Conservation (phyloP, 2,888 invertebrate genomes). For the Caenorhabditis plicata region DNA sequence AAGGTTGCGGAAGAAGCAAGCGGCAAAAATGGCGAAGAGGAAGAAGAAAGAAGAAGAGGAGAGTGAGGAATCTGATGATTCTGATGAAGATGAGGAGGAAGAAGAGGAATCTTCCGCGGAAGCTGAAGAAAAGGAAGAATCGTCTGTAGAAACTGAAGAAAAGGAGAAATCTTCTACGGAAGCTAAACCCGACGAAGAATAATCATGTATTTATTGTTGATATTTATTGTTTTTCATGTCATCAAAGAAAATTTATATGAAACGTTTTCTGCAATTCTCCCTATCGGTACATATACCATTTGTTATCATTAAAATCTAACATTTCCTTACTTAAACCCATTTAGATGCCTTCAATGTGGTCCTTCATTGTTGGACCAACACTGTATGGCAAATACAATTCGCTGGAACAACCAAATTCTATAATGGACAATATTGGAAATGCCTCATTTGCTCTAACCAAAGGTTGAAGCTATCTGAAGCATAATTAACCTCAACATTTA, state of each 20-base stretch:
- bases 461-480: conserved; percentile 6
- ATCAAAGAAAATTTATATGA: too few relatives aligned
- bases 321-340: too few relatives aligned
- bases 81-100: conserved; percentile 3
- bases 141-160: background rate
- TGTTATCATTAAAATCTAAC: too few relatives aligned
- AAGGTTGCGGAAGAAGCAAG: conserved; percentile 68
- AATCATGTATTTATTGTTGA: too few relatives aligned
- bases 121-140: conserved; percentile 4
- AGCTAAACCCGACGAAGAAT: too few relatives aligned
- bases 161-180: background rate
- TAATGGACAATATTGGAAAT: conserved; percentile 28
- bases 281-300: too few relatives aligned
- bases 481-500: conserved; percentile 2
- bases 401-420: conserved; percentile 13
- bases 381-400: conserved; percentile 32
- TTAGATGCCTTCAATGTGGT: conserved; percentile 22
- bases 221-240: background rate
- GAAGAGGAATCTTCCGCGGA: conserved; percentile 12
- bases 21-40: conserved; percentile 32
- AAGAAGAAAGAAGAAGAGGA: conserved; percentile 28
- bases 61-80: conserved; percentile 19
- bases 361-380: conserved; percentile 31
- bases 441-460: conserved; percentile 17
- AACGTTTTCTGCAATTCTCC: too few relatives aligned